Percentiles rank a stretch among this genome's conserved stretches.
Evolutionary conservation across 2,113 vertebrate genomes (phyloP).

Genomic region (Xiphorhynchus elegans): DNA sequence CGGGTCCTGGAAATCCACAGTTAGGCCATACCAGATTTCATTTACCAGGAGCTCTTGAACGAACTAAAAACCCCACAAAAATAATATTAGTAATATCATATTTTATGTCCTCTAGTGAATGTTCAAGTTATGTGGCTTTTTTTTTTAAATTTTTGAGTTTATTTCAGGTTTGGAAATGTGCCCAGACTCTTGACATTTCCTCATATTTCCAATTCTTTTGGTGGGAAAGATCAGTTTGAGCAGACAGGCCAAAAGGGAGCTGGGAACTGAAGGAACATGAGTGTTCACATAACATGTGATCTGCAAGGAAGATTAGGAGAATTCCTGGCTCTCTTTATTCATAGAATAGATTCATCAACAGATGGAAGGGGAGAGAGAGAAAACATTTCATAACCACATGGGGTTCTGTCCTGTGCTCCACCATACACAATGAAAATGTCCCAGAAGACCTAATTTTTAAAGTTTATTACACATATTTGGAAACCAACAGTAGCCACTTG

Average conservation of each 20-base stretch:
- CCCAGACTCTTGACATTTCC: neutral
- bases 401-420: neutral
- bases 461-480: neutral
- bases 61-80: rapidly evolving
- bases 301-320: neutral
- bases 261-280: neutral
- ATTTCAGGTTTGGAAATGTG: neutral
- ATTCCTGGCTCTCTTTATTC: neutral
- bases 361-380: neutral
- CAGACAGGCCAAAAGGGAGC: neutral
- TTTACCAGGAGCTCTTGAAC: neutral
- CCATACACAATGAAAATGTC: neutral
- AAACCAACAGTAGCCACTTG: neutral
- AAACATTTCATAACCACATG: neutral
- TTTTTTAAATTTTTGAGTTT: neutral
- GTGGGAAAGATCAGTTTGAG: neutral
- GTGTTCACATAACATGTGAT: rapidly evolving
- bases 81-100: neutral
- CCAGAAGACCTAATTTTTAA: neutral
- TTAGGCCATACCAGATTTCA: neutral
- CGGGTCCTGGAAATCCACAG: neutral
- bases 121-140: neutral
- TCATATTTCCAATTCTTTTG: neutral
- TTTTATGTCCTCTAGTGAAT: neutral
- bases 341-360: no score